Percentiles rank a stretch among this genome's conserved stretches.
These are phyloP conservation scores for Sebastiscus albofasciatus DNA, from an alignment of 2,797 vertebrate genomes.

Conservation along the genomic window DNA sequence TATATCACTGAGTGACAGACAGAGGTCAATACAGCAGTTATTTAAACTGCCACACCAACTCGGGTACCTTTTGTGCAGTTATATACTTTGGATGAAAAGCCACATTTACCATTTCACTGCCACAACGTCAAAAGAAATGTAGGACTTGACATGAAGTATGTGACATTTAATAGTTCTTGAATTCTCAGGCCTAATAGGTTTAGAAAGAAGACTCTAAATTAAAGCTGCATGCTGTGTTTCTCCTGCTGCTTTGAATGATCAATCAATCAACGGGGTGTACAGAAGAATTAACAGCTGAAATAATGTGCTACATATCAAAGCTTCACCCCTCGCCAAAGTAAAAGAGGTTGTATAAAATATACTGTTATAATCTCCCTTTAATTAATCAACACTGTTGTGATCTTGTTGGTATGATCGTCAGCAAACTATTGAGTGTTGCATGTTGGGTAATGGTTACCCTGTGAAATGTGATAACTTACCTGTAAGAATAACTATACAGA, in stretches of 20 bases:
- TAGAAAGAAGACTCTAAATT: neutral
- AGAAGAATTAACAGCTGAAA: conserved; percentile 20
- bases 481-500: too few species aligned
- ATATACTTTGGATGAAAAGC: conserved; percentile 8
- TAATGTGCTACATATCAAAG: conserved; percentile 19
- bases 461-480: neutral
- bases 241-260: conserved; percentile 26
- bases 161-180: neutral
- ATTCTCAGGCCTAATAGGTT: neutral
- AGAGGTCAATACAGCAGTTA: conserved; percentile 22
- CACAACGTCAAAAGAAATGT: neutral
- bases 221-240: conserved; percentile 2
- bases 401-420: neutral
- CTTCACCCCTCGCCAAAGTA: conserved; percentile 18
- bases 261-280: conserved; percentile 30
- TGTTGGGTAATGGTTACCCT: neutral
- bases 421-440: neutral
- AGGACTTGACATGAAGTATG: neutral
- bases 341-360: neutral
- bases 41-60: conserved; percentile 36
- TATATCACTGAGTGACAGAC: conserved; percentile 38
- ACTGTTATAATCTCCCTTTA: neutral
- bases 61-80: conserved; percentile 5
- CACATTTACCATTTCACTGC: conserved; percentile 4
- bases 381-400: neutral